Conservation (phyloP, 2,797 vertebrate species). For the Graptemys geographica region DNA sequence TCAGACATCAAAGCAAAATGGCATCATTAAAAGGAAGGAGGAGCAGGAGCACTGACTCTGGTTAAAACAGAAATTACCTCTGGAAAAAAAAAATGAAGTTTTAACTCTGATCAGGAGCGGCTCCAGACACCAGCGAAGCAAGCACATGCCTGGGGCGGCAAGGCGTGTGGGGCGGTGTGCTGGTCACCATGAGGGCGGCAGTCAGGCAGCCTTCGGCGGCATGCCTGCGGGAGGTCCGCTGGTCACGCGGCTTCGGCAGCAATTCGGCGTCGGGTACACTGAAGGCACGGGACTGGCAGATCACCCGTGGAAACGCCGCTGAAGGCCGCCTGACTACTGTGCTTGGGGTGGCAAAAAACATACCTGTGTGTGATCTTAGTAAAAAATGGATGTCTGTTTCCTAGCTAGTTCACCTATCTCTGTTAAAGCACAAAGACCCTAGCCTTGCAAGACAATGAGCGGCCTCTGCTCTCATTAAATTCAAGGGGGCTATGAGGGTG, state of each 20-base stretch:
- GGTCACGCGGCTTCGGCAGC: no score
- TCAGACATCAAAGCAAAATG: neutral
- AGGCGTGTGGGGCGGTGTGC: no score
- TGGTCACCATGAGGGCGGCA: no score
- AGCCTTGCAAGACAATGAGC: neutral
- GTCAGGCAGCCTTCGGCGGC: no score
- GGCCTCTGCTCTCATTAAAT: conserved; percentile 20
- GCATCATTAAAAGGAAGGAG: neutral
- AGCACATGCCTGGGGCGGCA: no score
- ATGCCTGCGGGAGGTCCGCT: no score
- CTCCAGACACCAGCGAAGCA: no score
- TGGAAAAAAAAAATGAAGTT: neutral
- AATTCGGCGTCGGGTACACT: no score
- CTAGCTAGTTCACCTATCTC: neutral
- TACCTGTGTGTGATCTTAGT: neutral
- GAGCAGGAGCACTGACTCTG: neutral
- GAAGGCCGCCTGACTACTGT: no score
- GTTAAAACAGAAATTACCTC: neutral
- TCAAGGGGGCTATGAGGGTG: neutral
- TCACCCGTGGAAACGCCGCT: no score
- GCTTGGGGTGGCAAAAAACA: no score
- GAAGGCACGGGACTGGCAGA: no score
- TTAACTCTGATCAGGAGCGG: neutral
- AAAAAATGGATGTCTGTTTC: neutral
- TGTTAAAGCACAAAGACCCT: neutral